These are phyloP conservation scores for Calycopis cecrops DNA, from an alignment of 1,140 invertebrate species.

Conservation along the genomic window DNA sequence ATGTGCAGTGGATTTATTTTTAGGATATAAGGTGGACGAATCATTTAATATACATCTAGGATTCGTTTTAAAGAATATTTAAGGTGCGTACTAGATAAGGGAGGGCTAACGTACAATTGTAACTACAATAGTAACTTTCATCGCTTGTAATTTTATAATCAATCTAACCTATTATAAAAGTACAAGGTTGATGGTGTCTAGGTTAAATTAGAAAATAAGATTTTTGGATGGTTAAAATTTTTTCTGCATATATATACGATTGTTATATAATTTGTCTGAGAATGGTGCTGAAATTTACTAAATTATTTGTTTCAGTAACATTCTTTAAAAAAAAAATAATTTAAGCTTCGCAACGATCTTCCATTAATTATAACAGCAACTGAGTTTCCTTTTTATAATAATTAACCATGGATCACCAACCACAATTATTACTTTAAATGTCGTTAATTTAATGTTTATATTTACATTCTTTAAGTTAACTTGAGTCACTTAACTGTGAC, in stretches of 20 bases:
- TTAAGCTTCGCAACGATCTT: slow-evolving; percentile 9
- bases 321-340: slow-evolving; percentile 1
- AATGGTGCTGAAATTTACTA: slow-evolving; percentile 8
- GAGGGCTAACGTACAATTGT: not conserved
- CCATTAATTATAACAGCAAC: slow-evolving; percentile 1
- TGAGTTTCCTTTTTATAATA: not conserved
- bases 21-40: not conserved
- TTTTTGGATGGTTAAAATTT: slow-evolving; percentile 4
- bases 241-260: slow-evolving; percentile 4
- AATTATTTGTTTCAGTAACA: slow-evolving; percentile 10
- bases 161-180: no score
- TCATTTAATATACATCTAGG: no score
- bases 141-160: no score
- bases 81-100: not conserved
- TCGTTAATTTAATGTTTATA: no score
- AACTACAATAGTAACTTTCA: not conserved
- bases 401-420: no score
- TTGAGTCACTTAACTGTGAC: no score
- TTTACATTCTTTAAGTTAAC: no score
- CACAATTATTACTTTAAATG: no score
- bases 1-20: not conserved
- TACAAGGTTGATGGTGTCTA: no score
- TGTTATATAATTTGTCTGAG: slow-evolving; percentile 11
- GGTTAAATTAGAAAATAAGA: not conserved
- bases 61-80: not conserved